Base-by-base conservation (phyloP, 2,113 vertebrate genomes). In the Zeus faber region DNA sequence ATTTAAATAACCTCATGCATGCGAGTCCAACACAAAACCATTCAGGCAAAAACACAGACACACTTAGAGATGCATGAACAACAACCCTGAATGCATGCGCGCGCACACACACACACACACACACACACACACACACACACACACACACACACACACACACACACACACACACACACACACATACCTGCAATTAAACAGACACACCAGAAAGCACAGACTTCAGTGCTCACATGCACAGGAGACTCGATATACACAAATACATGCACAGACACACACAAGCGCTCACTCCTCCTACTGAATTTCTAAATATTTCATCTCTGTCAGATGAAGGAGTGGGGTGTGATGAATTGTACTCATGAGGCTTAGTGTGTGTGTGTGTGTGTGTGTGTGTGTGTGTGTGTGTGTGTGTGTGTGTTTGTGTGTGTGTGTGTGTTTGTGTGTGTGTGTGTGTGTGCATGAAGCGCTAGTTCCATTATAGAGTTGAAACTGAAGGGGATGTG, bases 401-500 rank as follows among this genome's bases (percentile, higher is more conserved):
- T 0, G 53, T 41, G 52, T 56, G 23, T 46, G 46, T 71, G 65
- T 76, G 73, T 77, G 76, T 62, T n/a, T 35, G 60, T 60, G 54
- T 22, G 72, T 76, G 76, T 75, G 74, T 67, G 68, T 67, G 68
- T n/a, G 43, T 71, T 66, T 76, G 73, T 77, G 76, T 62, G n/a
- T 35, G 60, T 60, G 54, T 22, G 72, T 76, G 76, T 75, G 74
- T 67, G 68, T 67, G 68, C 51, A 54, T 67, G 63, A 76, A 65
- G 70, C 58, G 58, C 72, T 75, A 68, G 55, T 77, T 74, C 70
- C 73, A 85, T 87, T 87, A 83, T 76, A 76, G 81, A 80, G 67
- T 82, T 74, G 76, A 84, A 81, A 87, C 85, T 82, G 85, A 84
- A 80, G 77, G 70, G 75, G 80, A 81, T 81, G 80, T 87, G 79